Base-by-base conservation (phyloP, 2,888 invertebrate species). In the Ernsta delagoae region DNA sequence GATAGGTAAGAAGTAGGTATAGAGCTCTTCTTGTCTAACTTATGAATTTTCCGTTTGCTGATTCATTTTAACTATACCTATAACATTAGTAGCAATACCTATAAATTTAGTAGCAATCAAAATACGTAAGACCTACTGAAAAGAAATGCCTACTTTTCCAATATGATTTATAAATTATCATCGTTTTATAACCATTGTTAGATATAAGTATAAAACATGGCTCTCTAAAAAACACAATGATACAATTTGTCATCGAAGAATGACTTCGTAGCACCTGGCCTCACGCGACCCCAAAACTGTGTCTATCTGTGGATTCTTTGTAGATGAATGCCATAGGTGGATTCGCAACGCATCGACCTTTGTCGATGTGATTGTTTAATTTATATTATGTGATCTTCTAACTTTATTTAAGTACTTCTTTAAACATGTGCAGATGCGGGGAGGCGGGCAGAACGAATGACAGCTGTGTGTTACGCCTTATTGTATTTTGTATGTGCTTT, bases 371-470 rank as follows among this genome's bases (percentile, higher is more conserved):
- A 84, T 87, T 90, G 88, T 93, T 92, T 90, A 91, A 92, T 91
- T 88, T 90, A 90, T 85, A 90, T 92, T 90, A 92, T 91, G 90
- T 92, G 89, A 91, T 91, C 90, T 90, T 90, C 82, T 82, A 89
- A 90, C 84, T 77, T 79, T 87, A 84, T 92, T 89, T 90, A 90
- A 92, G 90, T 89, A 90, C 89, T 89, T 91, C 85, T 90, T 84
- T 83, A 91, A 91, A 90, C 86, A 88, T 86, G 85, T 83, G 87
- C 89, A 90, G 90, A 90, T 90, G 90, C 70, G 73, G 77, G 82
- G 81, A 83, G 87, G 89, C 84, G 88, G 83, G 82, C 73, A 73
- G 79, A 77, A 74, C 73, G 74, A 77, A 76, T 74, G 79, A 83
- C 92, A 92, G 92, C 86, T 92, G 92, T 80, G 75, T 70, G 67